Evolutionary conservation across 2,113 vertebrate species (phyloP).

Genomic region (Pungitius pungitius): DNA sequence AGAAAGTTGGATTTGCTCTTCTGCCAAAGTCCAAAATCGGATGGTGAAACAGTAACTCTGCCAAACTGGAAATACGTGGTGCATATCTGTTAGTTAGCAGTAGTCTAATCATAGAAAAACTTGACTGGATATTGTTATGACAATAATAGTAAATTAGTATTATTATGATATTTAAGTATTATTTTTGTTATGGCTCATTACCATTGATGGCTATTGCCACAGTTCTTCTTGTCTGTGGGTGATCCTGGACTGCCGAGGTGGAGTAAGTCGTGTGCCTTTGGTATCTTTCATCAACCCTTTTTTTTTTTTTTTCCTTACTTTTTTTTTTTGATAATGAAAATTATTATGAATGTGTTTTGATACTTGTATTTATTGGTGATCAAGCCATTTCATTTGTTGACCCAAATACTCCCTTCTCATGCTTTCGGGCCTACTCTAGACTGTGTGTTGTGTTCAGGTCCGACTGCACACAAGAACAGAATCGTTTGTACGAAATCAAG

Average conservation of each 20-base stretch:
- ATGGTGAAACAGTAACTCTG: slow-evolving; percentile 82
- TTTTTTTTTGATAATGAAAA: slow-evolving; percentile 87
- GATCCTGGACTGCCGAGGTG: slow-evolving; percentile 81
- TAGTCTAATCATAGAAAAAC: slow-evolving; percentile 91
- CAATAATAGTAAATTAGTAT: slow-evolving; percentile 80
- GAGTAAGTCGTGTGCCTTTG: slow-evolving; percentile 80
- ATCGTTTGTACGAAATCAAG: slow-evolving; percentile 39
- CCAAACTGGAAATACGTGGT: slow-evolving; percentile 94
- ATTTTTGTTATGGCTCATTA: slow-evolving; percentile 85
- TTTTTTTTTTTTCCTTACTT: slow-evolving; percentile 74
- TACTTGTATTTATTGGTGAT: slow-evolving; percentile 98
- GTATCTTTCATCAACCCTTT: slow-evolving; percentile 72
- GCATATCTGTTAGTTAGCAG: slow-evolving; percentile 80
- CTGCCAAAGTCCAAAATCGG: slow-evolving; percentile 60
- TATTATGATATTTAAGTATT: slow-evolving; percentile 89
- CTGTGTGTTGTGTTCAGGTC: slow-evolving; percentile 50
- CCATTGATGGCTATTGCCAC: slow-evolving; percentile 74
- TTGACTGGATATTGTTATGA: slow-evolving; percentile 96
- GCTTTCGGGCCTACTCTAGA: slow-evolving; percentile 59
- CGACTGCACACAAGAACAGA: slow-evolving; percentile 44
- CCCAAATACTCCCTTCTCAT: slow-evolving; percentile 61
- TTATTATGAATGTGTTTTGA: slow-evolving; percentile 92
- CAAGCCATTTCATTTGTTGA: slow-evolving; percentile 89
- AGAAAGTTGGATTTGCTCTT: slow-evolving; percentile 21
- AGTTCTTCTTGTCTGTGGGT: slow-evolving; percentile 73